phyloP scores from a whole-genome alignment of 2,113 vertebrate genomes.

The Pachycephala philippinensis region DNA sequence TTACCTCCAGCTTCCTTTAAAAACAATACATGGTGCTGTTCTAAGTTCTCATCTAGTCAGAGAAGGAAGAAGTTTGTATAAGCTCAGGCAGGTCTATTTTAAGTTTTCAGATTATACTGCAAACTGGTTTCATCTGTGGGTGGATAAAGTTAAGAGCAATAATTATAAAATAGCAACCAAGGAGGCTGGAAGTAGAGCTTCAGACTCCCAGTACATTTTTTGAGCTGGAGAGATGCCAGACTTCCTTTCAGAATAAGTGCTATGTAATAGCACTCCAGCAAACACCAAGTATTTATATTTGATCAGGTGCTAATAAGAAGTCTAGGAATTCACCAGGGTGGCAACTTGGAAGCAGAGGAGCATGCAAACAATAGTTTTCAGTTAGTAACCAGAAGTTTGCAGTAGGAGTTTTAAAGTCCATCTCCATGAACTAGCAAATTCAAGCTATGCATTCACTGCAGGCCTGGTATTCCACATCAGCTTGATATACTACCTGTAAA shows the following conservation, averaged over 20 bases:
- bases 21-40: not conserved
- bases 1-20: not conserved
- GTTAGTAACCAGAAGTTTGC: not conserved
- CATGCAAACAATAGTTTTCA: not conserved
- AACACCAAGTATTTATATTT: not conserved
- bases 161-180: constrained; percentile 41
- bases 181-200: constrained; percentile 4
- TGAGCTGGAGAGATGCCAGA: not conserved
- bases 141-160: constrained; percentile 34
- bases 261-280: constrained; percentile 2
- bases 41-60: not conserved
- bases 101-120: constrained; percentile 13
- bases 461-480: not conserved
- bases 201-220: not conserved
- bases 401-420: not conserved
- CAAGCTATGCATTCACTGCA: not conserved
- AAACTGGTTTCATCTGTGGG: constrained; percentile 37
- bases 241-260: not conserved
- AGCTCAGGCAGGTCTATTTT: constrained; percentile 23
- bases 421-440: not conserved
- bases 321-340: not conserved
- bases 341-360: not conserved
- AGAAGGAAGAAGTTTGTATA: not conserved
- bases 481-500: not conserved
- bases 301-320: not conserved